Evolutionary conservation across 1,140 invertebrate genomes (phyloP).

Genomic region (Drosophila repleta): DNA sequence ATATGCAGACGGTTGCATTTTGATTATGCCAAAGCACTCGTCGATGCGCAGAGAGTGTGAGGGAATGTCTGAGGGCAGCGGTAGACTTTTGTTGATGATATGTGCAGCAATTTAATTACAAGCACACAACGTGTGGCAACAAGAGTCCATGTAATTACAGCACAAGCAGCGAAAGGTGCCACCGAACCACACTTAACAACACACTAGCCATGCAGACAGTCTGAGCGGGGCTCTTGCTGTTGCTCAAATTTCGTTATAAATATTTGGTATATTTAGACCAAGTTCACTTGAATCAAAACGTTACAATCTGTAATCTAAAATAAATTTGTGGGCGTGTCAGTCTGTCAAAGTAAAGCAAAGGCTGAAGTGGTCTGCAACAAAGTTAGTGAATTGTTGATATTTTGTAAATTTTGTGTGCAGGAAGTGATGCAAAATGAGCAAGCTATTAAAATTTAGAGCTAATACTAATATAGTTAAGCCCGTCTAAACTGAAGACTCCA

Average conservation of each 20-base stretch:
- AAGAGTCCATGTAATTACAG: conserved; percentile 43
- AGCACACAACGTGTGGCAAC: conserved; percentile 73
- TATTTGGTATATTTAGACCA: conserved; percentile 3
- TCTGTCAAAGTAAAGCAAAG: background rate
- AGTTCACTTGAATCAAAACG: background rate
- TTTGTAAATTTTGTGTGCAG: background rate
- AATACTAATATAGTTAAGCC: no score
- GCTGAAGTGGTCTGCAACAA: conserved; percentile 13
- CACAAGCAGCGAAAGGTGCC: conserved; percentile 48
- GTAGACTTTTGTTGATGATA: conserved; percentile 43
- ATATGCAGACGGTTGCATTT: conserved; percentile 71
- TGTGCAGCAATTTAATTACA: conserved; percentile 74
- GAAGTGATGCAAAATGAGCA: background rate
- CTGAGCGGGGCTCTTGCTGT: background rate
- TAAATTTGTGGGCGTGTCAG: conserved; percentile 23
- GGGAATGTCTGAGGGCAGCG: conserved; percentile 4
- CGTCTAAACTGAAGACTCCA: no score
- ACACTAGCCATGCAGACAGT: conserved; percentile 1
- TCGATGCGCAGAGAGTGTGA: conserved; percentile 25
- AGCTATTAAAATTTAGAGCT: no score
- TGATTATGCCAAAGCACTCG: conserved; percentile 67
- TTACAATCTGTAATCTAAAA: background rate
- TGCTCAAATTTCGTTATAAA: background rate
- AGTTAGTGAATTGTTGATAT: background rate
- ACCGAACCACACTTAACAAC: conserved; percentile 66